Conservation (phyloP, 2,797 vertebrate genomes). For the Thunnus albacares region DNA sequence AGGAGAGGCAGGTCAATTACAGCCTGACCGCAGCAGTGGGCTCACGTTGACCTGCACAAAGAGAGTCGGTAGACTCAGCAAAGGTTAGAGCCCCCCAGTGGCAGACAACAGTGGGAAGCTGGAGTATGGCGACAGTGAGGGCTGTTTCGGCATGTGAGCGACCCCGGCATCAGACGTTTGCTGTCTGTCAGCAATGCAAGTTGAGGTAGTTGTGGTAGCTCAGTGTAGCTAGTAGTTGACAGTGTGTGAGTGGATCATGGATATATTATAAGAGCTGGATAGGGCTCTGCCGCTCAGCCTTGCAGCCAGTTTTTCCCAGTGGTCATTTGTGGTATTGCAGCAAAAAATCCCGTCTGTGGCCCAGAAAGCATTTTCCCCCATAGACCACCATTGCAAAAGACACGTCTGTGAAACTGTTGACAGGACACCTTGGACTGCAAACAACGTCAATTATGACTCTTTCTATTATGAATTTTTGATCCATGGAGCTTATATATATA, state of each 20-base stretch:
- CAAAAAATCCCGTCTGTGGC: too few relatives aligned
- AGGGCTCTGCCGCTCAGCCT: too few relatives aligned
- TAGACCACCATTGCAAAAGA: too few relatives aligned
- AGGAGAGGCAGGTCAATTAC: constrained; percentile 29
- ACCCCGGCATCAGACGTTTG: neutral
- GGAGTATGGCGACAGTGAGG: neutral
- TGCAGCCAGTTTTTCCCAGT: too few relatives aligned
- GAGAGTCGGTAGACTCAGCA: constrained; percentile 17
- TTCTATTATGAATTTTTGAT: too few relatives aligned
- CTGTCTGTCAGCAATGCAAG: constrained; percentile 1
- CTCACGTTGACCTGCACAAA: constrained; percentile 23
- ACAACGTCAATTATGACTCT: too few relatives aligned
- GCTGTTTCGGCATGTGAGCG: neutral
- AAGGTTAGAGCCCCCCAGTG: constrained; percentile 37
- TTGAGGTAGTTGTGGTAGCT: neutral
- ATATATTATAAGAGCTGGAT: too few relatives aligned
- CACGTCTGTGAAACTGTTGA: too few relatives aligned
- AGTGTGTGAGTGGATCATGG: neutral
- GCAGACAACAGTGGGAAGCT: constrained; percentile 21
- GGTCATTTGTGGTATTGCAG: too few relatives aligned
- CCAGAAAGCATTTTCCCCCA: too few relatives aligned
- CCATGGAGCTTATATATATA: too few relatives aligned
- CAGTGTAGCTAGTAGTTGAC: neutral
- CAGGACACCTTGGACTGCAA: too few relatives aligned
- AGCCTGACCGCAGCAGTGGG: constrained; percentile 22